Conservation (phyloP, 1,140 invertebrate genomes). For the Matsumurasca onukii region DNA sequence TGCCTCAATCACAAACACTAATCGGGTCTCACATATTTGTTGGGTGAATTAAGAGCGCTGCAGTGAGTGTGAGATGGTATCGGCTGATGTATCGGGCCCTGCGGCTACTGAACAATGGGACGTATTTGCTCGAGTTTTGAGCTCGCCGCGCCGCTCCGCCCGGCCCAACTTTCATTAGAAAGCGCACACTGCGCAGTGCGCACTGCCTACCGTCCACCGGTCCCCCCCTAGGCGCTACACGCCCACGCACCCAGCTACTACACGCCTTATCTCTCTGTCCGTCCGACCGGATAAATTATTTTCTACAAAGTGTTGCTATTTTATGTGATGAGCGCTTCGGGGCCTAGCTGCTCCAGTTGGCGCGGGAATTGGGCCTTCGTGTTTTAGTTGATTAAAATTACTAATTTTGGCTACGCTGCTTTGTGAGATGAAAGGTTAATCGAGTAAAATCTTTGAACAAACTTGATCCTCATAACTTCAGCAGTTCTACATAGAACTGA, state of each 20-base stretch:
- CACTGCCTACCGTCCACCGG: neutral
- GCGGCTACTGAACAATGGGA: neutral
- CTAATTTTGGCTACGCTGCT: too few species aligned
- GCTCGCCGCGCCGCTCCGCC: neutral
- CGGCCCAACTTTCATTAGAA: constrained; percentile 18
- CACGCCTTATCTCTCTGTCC: neutral
- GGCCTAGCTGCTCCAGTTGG: too few species aligned
- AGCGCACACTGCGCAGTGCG: neutral
- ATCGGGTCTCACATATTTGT: constrained; percentile 4
- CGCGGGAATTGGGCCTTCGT: too few species aligned
- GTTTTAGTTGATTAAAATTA: too few species aligned
- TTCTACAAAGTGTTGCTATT: neutral
- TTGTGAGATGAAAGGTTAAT: too few species aligned
- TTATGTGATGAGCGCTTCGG: constrained; percentile 5
- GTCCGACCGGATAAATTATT: neutral
- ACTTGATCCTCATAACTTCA: too few species aligned
- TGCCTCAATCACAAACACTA: constrained; percentile 7
- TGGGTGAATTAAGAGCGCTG: constrained; percentile 13
- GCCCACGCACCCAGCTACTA: neutral
- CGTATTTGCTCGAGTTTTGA: constrained; percentile 3
- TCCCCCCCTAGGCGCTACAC: neutral
- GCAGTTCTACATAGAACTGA: too few species aligned
- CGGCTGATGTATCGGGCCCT: neutral
- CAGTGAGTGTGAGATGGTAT: neutral
- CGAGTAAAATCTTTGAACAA: too few species aligned